Evolutionary conservation across 2,888 invertebrate species (phyloP).

Genomic region (Acanthosepion lycidas): DNA sequence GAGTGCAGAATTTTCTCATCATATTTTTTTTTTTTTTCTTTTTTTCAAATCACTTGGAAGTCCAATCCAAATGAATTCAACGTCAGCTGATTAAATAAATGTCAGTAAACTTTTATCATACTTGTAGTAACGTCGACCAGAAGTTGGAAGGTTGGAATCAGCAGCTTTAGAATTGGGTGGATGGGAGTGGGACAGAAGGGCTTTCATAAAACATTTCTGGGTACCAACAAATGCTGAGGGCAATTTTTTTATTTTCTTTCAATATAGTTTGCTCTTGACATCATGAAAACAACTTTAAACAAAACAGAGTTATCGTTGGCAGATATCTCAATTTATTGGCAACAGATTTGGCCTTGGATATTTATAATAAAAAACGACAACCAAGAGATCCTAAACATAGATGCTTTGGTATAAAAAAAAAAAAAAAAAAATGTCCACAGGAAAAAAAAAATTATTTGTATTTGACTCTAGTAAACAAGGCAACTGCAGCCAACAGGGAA

Average conservation of each 20-base stretch:
- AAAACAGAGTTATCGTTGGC: background rate
- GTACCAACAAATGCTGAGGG: background rate
- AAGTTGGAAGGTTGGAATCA: background rate
- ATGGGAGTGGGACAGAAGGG: background rate
- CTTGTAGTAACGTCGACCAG: background rate
- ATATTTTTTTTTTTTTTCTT: background rate
- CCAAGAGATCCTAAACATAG: background rate
- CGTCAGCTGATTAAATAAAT: background rate
- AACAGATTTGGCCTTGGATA: background rate
- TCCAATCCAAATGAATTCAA: background rate
- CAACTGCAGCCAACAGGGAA: background rate
- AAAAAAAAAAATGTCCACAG: background rate
- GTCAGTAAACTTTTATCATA: background rate
- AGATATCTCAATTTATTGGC: background rate
- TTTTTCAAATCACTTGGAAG: background rate
- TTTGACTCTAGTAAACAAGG: too few species aligned
- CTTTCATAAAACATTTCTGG: background rate
- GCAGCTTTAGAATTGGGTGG: background rate
- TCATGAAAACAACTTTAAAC: background rate
- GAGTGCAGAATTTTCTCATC: background rate
- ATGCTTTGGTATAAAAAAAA: background rate
- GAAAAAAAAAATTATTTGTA: background rate
- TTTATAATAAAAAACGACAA: too few species aligned
- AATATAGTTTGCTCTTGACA: too few species aligned
- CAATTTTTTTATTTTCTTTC: background rate